A percentile compares a stretch with the other conserved stretches of the same genome.
Conservation (phyloP, 2,797 vertebrate species). For the Chloroceryle inda region DNA sequence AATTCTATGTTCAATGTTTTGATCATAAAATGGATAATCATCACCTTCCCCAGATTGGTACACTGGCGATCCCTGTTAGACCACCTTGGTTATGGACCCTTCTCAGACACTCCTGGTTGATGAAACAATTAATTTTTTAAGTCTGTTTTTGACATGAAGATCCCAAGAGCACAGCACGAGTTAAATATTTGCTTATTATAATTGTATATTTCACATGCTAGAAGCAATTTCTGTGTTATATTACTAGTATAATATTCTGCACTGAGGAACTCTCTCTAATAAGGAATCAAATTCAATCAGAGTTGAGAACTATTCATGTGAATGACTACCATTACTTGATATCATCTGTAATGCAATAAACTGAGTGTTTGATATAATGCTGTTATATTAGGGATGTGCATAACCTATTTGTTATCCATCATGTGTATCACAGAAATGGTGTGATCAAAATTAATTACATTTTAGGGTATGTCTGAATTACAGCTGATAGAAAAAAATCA, state of each 20-base stretch:
- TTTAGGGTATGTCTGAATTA: conserved; percentile 7
- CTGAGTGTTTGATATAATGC: conserved; percentile 14
- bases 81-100: neutral
- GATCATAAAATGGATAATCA: neutral
- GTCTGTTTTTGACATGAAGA: neutral
- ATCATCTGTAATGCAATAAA: conserved; percentile 47
- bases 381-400: neutral
- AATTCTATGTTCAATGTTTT: neutral
- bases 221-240: conserved; percentile 35
- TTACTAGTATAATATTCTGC: neutral
- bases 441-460: conserved; percentile 39
- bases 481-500: neutral
- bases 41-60: neutral
- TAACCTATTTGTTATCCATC: conserved; percentile 24
- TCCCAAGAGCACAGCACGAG: neutral
- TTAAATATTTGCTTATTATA: conserved; percentile 51
- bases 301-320: conserved; percentile 36
- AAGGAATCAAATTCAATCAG: conserved; percentile 55
- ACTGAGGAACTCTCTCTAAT: conserved; percentile 26
- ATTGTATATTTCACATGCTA: conserved; percentile 22
- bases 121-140: conserved; percentile 17
- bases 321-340: conserved; percentile 28
- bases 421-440: neutral
- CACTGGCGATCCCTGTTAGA: neutral
- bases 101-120: neutral